Conservation (phyloP, 1,140 invertebrate species). For the Meloidogyne exigua region DNA sequence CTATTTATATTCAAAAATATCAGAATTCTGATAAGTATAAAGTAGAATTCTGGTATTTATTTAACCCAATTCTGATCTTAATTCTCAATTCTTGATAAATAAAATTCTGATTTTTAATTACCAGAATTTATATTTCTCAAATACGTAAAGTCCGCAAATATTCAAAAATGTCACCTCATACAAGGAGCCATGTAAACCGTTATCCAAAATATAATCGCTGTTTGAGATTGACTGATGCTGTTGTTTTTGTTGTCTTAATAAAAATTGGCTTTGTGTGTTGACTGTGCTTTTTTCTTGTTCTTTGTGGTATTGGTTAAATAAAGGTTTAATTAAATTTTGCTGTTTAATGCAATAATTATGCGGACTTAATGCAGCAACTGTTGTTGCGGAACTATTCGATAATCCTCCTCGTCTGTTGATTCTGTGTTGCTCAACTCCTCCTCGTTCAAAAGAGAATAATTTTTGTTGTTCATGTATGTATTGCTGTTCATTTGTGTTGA, state of each 20-base stretch:
- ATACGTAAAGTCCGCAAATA: too few relatives aligned
- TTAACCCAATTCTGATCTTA: too few relatives aligned
- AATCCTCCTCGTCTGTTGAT: neutral
- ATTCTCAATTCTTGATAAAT: too few relatives aligned
- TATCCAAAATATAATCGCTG: constrained; percentile 11
- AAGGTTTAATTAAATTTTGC: neutral
- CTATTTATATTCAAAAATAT: too few relatives aligned
- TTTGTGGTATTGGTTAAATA: neutral
- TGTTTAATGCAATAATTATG: constrained; percentile 22
- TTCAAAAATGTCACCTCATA: constrained; percentile 3
- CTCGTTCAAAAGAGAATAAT: neutral
- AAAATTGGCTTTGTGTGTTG: neutral
- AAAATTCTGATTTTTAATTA: too few relatives aligned
- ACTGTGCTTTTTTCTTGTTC: neutral
- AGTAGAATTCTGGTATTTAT: too few relatives aligned
- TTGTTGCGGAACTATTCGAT: constrained; percentile 8
- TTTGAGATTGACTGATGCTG: constrained; percentile 16
- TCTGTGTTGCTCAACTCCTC: constrained; percentile 6
- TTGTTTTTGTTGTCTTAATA: neutral
- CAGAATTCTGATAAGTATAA: too few relatives aligned
- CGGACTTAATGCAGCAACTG: constrained; percentile 20
- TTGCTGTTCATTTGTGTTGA: neutral
- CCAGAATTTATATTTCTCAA: too few relatives aligned
- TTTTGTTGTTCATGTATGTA: neutral
- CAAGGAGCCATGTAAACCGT: constrained; percentile 10